These are phyloP conservation scores for Drosophila rubida DNA, from an alignment of 2,888 invertebrate genomes.

Conservation along the genomic window DNA sequence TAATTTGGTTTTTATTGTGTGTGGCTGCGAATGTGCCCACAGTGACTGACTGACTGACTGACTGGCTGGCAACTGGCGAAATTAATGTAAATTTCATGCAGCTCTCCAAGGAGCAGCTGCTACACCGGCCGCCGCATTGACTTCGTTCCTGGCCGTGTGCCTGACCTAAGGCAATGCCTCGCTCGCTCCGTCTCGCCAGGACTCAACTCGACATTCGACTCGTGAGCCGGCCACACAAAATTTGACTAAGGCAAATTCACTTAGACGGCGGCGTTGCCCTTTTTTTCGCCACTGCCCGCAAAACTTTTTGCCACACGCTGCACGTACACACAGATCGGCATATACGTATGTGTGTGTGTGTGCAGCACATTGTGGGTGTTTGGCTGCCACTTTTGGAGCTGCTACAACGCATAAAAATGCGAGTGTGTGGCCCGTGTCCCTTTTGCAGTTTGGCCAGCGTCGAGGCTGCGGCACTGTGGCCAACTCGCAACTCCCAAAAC, in stretches of 20 bases:
- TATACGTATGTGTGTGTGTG: constrained; percentile 22
- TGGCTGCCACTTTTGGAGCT: constrained; percentile 64
- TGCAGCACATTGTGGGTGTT: constrained; percentile 49
- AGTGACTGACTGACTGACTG: neutral
- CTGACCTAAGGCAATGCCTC: constrained; percentile 74
- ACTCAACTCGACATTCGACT: neutral
- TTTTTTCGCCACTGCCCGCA: constrained; percentile 44
- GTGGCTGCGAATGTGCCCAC: constrained; percentile 32
- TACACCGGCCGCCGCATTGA: neutral
- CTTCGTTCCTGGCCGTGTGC: constrained; percentile 31
- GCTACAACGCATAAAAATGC: constrained; percentile 75
- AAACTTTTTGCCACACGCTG: constrained; percentile 49
- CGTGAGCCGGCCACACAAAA: constrained; percentile 43
- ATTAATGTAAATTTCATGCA: constrained; percentile 72
- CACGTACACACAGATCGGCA: constrained; percentile 15
- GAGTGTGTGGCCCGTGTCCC: constrained; percentile 44
- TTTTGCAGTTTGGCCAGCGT: constrained; percentile 7
- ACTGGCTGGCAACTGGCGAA: constrained; percentile 4
- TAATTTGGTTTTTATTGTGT: constrained; percentile 67
- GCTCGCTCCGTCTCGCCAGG: constrained; percentile 1
- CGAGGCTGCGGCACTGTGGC: constrained; percentile 41
- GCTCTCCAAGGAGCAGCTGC: constrained; percentile 37
- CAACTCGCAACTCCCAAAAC: constrained; percentile 5
- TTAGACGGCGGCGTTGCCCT: constrained; percentile 63
- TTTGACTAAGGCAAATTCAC: constrained; percentile 73